Evolutionary conservation across 2,888 invertebrate genomes (phyloP), one percentile per base, ranked within the genome.

Genomic region (Amitus sp.): DNA sequence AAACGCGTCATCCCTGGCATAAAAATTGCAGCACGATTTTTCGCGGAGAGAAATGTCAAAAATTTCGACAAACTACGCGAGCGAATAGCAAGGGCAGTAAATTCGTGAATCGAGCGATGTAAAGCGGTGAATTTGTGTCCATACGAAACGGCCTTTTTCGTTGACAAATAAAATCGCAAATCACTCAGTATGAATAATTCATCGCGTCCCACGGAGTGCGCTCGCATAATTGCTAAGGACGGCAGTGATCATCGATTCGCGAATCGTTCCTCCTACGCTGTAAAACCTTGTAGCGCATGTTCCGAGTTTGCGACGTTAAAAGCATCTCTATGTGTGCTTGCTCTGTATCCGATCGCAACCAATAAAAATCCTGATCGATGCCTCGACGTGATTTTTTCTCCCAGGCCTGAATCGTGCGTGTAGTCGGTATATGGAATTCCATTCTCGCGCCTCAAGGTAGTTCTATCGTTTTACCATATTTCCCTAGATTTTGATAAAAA

Each of bases 111-210:
- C 39, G 39, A n/a, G 12, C 34, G 34, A 34, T 34, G 34, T 13
- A 12, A 12, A 3, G 34, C 34, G 34, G 12, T 34, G 39, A 20
- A 19, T 42, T 19, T 42, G 20, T 19, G 55, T 57, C 47, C 53
- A 51, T 40, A 34, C 34, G 51, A 47, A 62, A 39, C 47, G 45
- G 50, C 50, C 48, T 46, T 33, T 63, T 45, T 47, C 49, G 33
- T 58, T 66, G 67, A 67, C 65, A 67, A 70, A 68, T 68, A 62
- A 66, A 66, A 68, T 67, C 64, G 54, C 62, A 63, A 63, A 63
- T 63, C 62, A 63, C 58, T 63, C 62, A 63, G 40, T 45, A 62
- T 62, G 60, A 62, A 62, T 66, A 48, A 61, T 66, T 66, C 57
- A 63, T 59, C 43, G 28, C n/a, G n/a, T 46, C 66, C 62, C 55